phyloP scores from a whole-genome alignment of 2,113 vertebrate species.

The Mobula hypostoma region DNA sequence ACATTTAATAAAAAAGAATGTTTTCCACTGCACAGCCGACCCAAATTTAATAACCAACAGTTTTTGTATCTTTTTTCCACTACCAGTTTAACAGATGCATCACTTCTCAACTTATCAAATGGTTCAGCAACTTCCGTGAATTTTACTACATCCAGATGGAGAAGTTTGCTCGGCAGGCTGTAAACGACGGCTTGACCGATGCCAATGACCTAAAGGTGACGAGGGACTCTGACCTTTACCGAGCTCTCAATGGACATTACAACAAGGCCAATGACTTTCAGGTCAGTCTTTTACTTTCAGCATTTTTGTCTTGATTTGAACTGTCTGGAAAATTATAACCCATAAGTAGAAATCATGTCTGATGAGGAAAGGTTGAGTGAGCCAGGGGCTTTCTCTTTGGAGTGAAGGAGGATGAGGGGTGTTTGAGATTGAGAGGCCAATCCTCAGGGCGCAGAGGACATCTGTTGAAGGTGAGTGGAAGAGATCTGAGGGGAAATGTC shows the following conservation, averaged over 20 bases:
- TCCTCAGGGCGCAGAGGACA: no score
- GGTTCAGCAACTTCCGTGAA: constrained; percentile 98
- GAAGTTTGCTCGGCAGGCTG: constrained; percentile 86
- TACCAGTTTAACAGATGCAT: constrained; percentile 88
- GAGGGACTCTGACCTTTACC: constrained; percentile 82
- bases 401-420: no score
- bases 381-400: no score
- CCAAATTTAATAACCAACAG: background rate
- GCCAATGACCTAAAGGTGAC: constrained; percentile 68
- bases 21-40: background rate
- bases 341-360: no score
- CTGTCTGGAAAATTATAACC: background rate
- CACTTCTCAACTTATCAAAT: constrained; percentile 96
- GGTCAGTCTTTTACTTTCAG: constrained; percentile 51
- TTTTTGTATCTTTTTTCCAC: background rate
- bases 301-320: no score
- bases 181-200: constrained; percentile 68
- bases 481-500: no score
- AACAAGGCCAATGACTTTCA: constrained; percentile 93
- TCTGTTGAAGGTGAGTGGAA: no score
- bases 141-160: constrained; percentile 99
- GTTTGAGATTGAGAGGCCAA: no score
- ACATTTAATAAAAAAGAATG: background rate
- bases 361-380: no score
- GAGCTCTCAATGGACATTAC: constrained; percentile 83